These are phyloP conservation scores for Busseola fusca DNA, from an alignment of 2,888 invertebrate genomes.

Conservation along the genomic window DNA sequence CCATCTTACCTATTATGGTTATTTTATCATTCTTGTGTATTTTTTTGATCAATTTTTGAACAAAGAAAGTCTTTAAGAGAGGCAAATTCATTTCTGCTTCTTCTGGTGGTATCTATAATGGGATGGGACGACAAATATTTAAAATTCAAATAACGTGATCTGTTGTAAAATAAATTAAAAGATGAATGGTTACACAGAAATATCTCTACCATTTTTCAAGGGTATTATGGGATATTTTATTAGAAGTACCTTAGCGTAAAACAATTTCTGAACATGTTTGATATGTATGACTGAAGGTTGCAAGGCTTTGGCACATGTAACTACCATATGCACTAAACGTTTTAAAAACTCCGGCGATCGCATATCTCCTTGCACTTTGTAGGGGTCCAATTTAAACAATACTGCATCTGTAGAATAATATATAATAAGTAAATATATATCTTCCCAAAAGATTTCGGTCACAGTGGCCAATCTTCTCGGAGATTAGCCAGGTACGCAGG, in stretches of 20 bases:
- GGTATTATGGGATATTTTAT: too few species aligned
- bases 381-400: constrained; percentile 74
- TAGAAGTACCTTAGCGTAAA: constrained; percentile 69
- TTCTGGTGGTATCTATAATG: constrained; percentile 66
- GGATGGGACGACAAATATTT: background rate
- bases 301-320: constrained; percentile 70
- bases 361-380: constrained; percentile 60
- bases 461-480: background rate
- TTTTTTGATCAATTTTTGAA: constrained; percentile 70
- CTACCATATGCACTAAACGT: constrained; percentile 62
- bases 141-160: background rate
- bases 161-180: too few species aligned
- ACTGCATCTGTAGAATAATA: constrained; percentile 70
- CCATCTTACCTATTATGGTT: constrained; percentile 74
- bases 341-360: constrained; percentile 62
- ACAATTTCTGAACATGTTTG: constrained; percentile 73
- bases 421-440: background rate
- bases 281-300: constrained; percentile 79
- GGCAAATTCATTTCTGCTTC: constrained; percentile 64
- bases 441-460: background rate
- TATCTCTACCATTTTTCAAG: too few species aligned
- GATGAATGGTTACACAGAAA: too few species aligned
- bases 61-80: constrained; percentile 65
- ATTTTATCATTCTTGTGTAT: constrained; percentile 74
- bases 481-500: background rate